Evolutionary conservation across 2,888 invertebrate genomes (phyloP).

Genomic region (Seladonia tumulorum): DNA sequence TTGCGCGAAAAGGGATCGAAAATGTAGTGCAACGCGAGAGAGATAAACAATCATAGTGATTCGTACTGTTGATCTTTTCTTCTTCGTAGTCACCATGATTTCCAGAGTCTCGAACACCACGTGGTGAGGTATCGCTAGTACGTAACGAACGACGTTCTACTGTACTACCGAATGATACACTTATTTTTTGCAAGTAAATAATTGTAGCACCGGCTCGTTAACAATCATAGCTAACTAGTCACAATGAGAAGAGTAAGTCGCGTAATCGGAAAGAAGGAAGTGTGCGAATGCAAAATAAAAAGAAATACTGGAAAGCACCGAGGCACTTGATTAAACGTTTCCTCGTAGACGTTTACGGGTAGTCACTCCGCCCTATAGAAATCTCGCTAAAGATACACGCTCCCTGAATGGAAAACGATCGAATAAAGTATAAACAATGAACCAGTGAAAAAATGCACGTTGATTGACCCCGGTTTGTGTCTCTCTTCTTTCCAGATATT

Average conservation of each 20-base stretch:
- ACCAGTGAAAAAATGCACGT: slow-evolving; percentile 42
- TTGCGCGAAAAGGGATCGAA: background rate
- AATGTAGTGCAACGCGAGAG: background rate
- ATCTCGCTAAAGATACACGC: slow-evolving; percentile 32
- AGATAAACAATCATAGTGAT: background rate
- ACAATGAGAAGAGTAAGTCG: background rate
- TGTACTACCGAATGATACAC: background rate
- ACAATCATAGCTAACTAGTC: background rate
- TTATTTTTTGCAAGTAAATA: background rate
- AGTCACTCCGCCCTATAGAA: slow-evolving; percentile 41
- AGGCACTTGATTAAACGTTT: slow-evolving; percentile 60
- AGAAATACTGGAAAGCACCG: slow-evolving; percentile 65
- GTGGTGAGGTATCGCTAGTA: background rate
- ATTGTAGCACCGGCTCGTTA: background rate
- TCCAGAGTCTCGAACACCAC: background rate
- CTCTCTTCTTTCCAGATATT: slow-evolving; percentile 83
- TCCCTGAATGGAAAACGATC: slow-evolving; percentile 44
- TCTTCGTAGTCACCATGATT: background rate
- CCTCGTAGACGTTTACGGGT: slow-evolving; percentile 33
- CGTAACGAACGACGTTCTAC: background rate
- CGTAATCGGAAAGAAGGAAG: slow-evolving; percentile 5
- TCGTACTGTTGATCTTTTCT: background rate
- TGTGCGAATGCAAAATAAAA: slow-evolving; percentile 45
- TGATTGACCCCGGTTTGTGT: slow-evolving; percentile 78
- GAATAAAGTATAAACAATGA: slow-evolving; percentile 46